A percentile compares a stretch with the other conserved stretches of the same genome.
These are phyloP conservation scores for Microtus oregoni DNA, from an alignment of 2,113 vertebrate genomes.

Conservation along the genomic window DNA sequence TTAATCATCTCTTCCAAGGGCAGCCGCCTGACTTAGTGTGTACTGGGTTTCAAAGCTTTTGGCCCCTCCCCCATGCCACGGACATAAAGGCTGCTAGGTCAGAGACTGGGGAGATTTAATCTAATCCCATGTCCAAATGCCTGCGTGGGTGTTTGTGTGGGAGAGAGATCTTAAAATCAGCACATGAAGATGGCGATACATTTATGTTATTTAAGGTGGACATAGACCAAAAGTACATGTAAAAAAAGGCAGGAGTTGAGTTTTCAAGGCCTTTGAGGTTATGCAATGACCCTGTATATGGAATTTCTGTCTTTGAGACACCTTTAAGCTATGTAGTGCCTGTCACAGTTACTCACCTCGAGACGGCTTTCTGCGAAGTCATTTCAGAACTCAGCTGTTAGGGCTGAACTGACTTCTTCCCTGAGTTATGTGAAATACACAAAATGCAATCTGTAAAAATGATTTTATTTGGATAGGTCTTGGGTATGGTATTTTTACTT, in stretches of 20 bases:
- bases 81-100: slow-evolving; percentile 77
- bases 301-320: neutral
- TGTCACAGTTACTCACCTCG: neutral
- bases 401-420: neutral
- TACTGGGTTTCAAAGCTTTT: slow-evolving; percentile 62
- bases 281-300: neutral
- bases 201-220: slow-evolving; percentile 38
- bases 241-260: neutral
- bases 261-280: neutral
- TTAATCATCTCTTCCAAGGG: slow-evolving; percentile 86
- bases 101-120: slow-evolving; percentile 81
- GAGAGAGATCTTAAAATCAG: neutral
- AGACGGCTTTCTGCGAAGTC: slow-evolving; percentile 5
- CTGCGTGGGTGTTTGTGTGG: neutral
- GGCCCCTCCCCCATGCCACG: neutral
- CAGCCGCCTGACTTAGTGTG: slow-evolving; percentile 73
- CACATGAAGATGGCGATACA: neutral
- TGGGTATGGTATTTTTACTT: neutral
- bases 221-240: neutral
- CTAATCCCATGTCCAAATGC: slow-evolving; percentile 79
- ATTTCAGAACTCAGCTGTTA: neutral
- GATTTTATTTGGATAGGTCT: neutral
- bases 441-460: neutral
- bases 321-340: neutral
- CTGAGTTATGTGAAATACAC: neutral